Percentiles rank a stretch among this genome's conserved stretches.
Conservation (phyloP, 2,888 invertebrate genomes). For the Bruchidius siliquastri region DNA sequence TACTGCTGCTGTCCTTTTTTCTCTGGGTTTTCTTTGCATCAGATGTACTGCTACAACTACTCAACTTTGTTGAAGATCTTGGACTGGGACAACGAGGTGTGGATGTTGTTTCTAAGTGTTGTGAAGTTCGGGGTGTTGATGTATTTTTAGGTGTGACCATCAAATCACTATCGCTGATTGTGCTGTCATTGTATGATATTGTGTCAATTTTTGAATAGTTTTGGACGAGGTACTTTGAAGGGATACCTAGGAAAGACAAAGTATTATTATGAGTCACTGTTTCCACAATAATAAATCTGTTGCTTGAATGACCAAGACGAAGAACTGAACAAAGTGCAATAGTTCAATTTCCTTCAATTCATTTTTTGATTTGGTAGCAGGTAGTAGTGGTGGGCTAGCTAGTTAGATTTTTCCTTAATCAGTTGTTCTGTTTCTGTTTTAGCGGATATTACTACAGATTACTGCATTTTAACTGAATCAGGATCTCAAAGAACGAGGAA, state of each 20-base stretch:
- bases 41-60: constrained; percentile 12
- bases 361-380: too few relatives aligned
- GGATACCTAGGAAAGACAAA: constrained; percentile 22
- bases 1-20: constrained; percentile 12
- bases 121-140: constrained; percentile 32
- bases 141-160: constrained; percentile 25
- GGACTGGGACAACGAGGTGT: background rate
- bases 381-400: too few relatives aligned
- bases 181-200: constrained; percentile 27
- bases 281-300: too few relatives aligned
- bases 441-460: too few relatives aligned
- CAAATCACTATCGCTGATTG: constrained; percentile 39
- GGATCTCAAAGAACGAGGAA: too few relatives aligned
- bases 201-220: constrained; percentile 13
- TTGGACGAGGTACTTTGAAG: constrained; percentile 32
- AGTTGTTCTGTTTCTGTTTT: too few relatives aligned
- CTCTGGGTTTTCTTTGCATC: constrained; percentile 24
- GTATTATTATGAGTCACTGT: too few relatives aligned
- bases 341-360: too few relatives aligned
- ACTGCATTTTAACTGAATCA: too few relatives aligned
- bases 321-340: too few relatives aligned
- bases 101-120: constrained; percentile 1
- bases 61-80: constrained; percentile 1
- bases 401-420: too few relatives aligned
- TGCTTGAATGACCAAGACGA: too few relatives aligned